Conservation (phyloP, 2,888 invertebrate species). For the Neria commutata region DNA sequence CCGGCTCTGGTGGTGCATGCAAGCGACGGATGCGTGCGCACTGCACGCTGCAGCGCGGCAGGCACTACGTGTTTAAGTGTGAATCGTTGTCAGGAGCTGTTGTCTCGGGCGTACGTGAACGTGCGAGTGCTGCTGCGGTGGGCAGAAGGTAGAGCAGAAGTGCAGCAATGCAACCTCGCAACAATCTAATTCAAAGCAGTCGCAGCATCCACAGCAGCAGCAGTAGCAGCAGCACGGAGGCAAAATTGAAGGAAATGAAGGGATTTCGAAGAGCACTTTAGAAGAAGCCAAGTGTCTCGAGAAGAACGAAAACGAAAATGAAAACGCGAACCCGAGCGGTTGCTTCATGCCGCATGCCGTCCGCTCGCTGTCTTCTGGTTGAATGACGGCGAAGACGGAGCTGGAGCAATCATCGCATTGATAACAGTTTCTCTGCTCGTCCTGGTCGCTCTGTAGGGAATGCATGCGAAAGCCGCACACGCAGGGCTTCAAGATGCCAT, state of each 20-base stretch:
- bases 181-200: background rate
- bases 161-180: background rate
- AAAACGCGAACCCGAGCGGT: background rate
- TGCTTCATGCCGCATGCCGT: background rate
- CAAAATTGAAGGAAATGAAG: background rate
- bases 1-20: background rate
- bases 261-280: conserved; percentile 1
- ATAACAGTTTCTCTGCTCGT: conserved; percentile 14
- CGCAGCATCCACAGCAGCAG: background rate
- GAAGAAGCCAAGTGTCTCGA: background rate
- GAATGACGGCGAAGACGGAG: background rate
- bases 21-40: background rate
- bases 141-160: background rate
- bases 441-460: background rate
- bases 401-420: conserved; percentile 18
- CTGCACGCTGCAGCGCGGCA: background rate
- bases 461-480: background rate
- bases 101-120: background rate
- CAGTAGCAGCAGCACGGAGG: background rate
- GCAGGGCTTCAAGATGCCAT: background rate
- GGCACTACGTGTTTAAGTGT: conserved; percentile 1
- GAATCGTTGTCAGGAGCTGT: background rate
- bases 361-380: background rate
- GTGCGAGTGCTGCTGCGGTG: background rate
- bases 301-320: no score